A percentile compares a stretch with the other conserved stretches of the same genome.
Evolutionary conservation across 1,140 invertebrate species (phyloP).

Genomic region (Schlechtendalia chinensis): DNA sequence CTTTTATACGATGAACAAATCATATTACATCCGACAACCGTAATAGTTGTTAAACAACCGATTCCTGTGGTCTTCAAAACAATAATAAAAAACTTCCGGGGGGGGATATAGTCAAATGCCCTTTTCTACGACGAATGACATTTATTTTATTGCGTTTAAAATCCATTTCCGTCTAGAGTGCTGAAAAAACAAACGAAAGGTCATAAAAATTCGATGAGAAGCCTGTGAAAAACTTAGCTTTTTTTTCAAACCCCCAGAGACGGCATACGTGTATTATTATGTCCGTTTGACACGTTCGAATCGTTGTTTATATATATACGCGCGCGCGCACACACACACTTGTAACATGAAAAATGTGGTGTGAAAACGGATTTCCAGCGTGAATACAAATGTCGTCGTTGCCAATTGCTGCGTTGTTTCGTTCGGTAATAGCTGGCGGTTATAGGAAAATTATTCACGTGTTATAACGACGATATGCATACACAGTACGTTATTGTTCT

Average conservation of each 20-base stretch:
- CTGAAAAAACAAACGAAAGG: constrained; percentile 35
- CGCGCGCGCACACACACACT: no score
- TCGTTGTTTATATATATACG: not conserved
- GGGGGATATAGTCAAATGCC: constrained; percentile 10
- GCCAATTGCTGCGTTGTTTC: not conserved
- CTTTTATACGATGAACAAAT: not conserved
- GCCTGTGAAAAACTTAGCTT: not conserved
- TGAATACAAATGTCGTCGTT: constrained; percentile 23
- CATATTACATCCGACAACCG: not conserved
- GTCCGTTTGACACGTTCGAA: constrained; percentile 34
- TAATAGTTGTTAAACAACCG: not conserved
- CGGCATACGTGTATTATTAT: constrained; percentile 9
- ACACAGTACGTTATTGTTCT: constrained; percentile 6
- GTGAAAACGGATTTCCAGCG: constrained; percentile 1
- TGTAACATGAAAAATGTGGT: not conserved
- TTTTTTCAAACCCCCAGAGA: constrained; percentile 24
- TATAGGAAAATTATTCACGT: constrained; percentile 39
- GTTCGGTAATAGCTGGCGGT: constrained; percentile 2
- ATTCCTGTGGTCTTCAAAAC: not conserved
- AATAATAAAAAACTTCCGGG: constrained; percentile 18
- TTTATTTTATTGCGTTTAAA: constrained; percentile 44
- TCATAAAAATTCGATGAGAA: constrained; percentile 37
- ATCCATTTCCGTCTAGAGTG: constrained; percentile 14
- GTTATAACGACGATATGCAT: constrained; percentile 6
- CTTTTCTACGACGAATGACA: constrained; percentile 35